Conservation (phyloP, 2,113 vertebrate species). For the Saccopteryx bilineata region DNA sequence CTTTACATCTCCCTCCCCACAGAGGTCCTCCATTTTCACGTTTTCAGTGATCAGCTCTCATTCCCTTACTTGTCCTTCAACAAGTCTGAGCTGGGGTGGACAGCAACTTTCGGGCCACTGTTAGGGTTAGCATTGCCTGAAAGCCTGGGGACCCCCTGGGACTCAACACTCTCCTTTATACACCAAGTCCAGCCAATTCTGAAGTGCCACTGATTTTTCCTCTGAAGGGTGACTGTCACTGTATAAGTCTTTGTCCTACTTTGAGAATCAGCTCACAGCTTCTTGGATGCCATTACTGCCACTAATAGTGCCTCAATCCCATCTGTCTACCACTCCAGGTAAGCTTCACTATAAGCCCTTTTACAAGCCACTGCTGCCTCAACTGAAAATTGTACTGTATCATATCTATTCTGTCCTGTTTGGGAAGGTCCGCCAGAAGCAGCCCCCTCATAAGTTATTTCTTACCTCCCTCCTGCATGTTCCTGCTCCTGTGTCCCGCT, state of each 20-base stretch:
- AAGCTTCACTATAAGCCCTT: neutral
- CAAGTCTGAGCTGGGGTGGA: rapidly evolving
- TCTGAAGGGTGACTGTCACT: neutral
- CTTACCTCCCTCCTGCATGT: neutral
- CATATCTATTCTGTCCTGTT: neutral
- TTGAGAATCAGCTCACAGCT: neutral
- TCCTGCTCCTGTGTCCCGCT: neutral
- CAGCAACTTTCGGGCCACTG: rapidly evolving
- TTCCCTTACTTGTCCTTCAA: too few species aligned
- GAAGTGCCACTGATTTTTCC: neutral
- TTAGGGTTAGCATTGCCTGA: neutral
- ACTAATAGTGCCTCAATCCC: neutral
- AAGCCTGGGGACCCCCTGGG: neutral
- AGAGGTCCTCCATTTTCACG: neutral
- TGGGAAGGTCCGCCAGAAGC: neutral
- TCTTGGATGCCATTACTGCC: neutral
- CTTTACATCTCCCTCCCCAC: neutral
- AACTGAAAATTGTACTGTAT: neutral
- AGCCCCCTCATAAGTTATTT: neutral
- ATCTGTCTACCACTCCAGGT: neutral
- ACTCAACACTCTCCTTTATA: neutral
- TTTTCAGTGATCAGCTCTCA: neutral
- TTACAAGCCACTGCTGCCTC: neutral
- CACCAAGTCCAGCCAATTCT: neutral
- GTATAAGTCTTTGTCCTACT: neutral